A percentile compares a stretch with the other conserved stretches of the same genome.
These are phyloP conservation scores for Tetrax tetrax DNA, from an alignment of 2,113 vertebrate species.

Conservation along the genomic window DNA sequence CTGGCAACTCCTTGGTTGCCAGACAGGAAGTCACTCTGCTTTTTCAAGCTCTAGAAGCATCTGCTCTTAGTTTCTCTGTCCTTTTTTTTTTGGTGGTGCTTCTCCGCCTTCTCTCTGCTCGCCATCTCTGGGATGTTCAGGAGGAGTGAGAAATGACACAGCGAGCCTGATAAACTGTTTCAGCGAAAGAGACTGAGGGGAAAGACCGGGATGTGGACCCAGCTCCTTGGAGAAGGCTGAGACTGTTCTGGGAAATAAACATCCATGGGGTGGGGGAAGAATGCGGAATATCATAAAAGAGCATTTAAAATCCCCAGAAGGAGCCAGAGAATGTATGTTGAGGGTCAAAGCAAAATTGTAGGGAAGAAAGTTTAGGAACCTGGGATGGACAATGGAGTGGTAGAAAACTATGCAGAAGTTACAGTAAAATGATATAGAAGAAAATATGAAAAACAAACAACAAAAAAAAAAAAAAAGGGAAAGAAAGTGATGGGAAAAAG, in stretches of 20 bases:
- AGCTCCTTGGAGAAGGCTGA: neutral
- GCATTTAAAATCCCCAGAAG: neutral
- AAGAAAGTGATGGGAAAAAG: neutral
- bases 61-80: constrained; percentile 29
- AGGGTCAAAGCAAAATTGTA: neutral
- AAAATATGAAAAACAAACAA: neutral
- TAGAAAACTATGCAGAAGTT: neutral
- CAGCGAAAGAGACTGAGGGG: neutral
- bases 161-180: neutral
- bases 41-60: constrained; percentile 35
- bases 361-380: neutral
- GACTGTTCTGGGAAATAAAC: constrained; percentile 33
- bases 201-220: neutral
- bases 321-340: neutral
- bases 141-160: neutral
- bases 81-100: neutral
- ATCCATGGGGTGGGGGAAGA: neutral
- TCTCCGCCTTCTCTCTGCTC: neutral
- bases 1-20: constrained; percentile 10
- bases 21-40: constrained; percentile 49
- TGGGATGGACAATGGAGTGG: neutral
- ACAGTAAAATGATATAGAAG: neutral
- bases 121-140: neutral
- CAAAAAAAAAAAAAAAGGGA: neutral
- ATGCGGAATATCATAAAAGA: constrained; percentile 9